Percentiles rank a stretch among this genome's conserved stretches.
These are phyloP conservation scores for Galemys pyrenaicus DNA, from an alignment of 2,113 vertebrate genomes.

Conservation along the genomic window DNA sequence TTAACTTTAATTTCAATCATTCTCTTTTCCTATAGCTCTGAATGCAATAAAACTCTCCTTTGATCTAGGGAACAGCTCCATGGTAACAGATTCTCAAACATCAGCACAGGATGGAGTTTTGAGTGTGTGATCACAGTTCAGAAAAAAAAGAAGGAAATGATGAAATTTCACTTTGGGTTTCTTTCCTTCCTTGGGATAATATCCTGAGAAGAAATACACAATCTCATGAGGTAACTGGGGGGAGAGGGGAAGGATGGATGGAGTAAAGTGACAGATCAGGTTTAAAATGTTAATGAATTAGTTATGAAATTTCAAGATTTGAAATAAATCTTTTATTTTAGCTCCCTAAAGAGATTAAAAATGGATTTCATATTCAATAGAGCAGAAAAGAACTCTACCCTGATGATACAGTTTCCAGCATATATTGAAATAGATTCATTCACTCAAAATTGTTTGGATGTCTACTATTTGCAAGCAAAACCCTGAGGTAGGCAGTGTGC, in stretches of 20 bases:
- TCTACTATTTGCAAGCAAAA: not conserved
- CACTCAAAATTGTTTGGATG: not conserved
- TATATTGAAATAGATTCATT: not conserved
- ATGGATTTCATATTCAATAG: not conserved
- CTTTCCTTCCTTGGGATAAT: slow-evolving; percentile 67
- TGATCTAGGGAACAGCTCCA: slow-evolving; percentile 78
- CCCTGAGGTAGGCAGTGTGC: not conserved
- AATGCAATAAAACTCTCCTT: slow-evolving; percentile 66
- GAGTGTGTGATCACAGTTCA: slow-evolving; percentile 76
- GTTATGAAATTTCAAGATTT: slow-evolving; percentile 34
- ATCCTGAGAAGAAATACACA: slow-evolving; percentile 46
- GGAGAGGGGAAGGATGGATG: not conserved
- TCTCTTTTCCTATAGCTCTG: slow-evolving; percentile 67
- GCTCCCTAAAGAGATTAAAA: slow-evolving; percentile 27
- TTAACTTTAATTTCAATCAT: slow-evolving; percentile 76
- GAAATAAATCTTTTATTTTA: slow-evolving; percentile 54
- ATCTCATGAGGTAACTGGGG: not conserved
- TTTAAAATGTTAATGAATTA: slow-evolving; percentile 25
- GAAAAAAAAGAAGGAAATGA: slow-evolving; percentile 67
- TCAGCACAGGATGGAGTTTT: slow-evolving; percentile 78
- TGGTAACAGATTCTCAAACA: slow-evolving; percentile 83
- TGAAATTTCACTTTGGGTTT: slow-evolving; percentile 56
- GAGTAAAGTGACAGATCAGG: slow-evolving; percentile 22
- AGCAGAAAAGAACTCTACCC: slow-evolving; percentile 5
- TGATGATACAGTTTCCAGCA: not conserved